Conservation (phyloP, 1,140 invertebrate genomes). For the Neodiprion fabricii region DNA sequence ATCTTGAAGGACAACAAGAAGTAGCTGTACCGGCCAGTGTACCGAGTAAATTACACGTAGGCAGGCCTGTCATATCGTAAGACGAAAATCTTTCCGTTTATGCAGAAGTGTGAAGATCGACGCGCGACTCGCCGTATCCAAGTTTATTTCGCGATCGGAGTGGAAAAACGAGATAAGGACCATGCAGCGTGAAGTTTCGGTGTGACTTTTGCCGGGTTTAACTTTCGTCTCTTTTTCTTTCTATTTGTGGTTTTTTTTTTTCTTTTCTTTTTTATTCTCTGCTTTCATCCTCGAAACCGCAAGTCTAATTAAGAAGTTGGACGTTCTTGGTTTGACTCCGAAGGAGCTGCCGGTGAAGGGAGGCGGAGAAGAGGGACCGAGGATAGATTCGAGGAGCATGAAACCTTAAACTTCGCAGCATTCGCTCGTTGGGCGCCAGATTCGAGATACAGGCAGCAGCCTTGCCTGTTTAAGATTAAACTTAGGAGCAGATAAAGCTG, state of each 20-base stretch:
- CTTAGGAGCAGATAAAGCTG: neutral
- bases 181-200: neutral
- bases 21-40: conserved; percentile 44
- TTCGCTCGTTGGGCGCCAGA: conserved; percentile 19
- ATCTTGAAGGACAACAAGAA: conserved; percentile 38
- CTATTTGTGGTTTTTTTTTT: neutral
- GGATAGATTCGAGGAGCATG: conserved; percentile 34
- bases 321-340: neutral
- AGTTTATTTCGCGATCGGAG: neutral
- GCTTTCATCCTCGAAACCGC: neutral
- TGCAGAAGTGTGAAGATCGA: conserved; percentile 32
- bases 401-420: conserved; percentile 13
- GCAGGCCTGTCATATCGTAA: conserved; percentile 18
- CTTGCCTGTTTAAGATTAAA: neutral
- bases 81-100: conserved; percentile 27
- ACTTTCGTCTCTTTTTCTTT: neutral
- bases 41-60: conserved; percentile 46
- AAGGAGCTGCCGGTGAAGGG: conserved; percentile 1
- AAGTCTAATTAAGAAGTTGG: neutral
- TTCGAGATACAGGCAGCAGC: neutral
- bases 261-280: neutral
- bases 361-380: neutral
- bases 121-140: conserved; percentile 43
- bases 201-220: neutral
- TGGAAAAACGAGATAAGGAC: neutral